phyloP scores from a whole-genome alignment of 2,113 vertebrate species.

The Rhea pennata region DNA sequence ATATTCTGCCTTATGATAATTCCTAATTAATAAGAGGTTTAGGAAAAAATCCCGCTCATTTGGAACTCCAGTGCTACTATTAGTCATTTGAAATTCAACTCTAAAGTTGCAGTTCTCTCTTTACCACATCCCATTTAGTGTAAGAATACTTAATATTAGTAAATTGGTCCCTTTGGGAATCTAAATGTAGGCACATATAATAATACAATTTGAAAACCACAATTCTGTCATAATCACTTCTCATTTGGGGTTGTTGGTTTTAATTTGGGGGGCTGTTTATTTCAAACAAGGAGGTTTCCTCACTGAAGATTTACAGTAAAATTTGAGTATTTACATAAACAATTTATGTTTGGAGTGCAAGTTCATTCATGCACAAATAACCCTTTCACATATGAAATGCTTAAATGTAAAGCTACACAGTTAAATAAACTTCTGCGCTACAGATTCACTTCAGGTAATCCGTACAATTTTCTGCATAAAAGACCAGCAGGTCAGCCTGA shows the following conservation, averaged over 20 bases:
- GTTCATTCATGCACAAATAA: slow-evolving; percentile 72
- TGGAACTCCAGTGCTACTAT: slow-evolving; percentile 52
- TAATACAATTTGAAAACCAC: slow-evolving; percentile 68
- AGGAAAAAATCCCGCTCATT: slow-evolving; percentile 50
- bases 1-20: slow-evolving; percentile 67
- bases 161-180: slow-evolving; percentile 85
- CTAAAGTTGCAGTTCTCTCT: slow-evolving; percentile 44
- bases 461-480: slow-evolving; percentile 70
- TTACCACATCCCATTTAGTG: slow-evolving; percentile 63
- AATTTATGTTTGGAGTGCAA: slow-evolving; percentile 67
- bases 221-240: slow-evolving; percentile 78
- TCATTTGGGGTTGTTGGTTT: slow-evolving; percentile 50
- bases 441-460: slow-evolving; percentile 69
- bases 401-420: slow-evolving; percentile 46
- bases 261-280: neutral
- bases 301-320: slow-evolving; percentile 46
- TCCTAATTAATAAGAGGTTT: slow-evolving; percentile 69
- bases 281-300: slow-evolving; percentile 65
- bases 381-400: slow-evolving; percentile 58
- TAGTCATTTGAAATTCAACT: slow-evolving; percentile 74
- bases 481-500: slow-evolving; percentile 56
- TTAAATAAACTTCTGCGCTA: slow-evolving; percentile 67
- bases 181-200: slow-evolving; percentile 73
- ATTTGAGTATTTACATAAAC: slow-evolving; percentile 76
- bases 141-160: slow-evolving; percentile 75